These are phyloP conservation scores for Macropus fuliginosus DNA, from an alignment of 2,797 vertebrate species.

Conservation along the genomic window DNA sequence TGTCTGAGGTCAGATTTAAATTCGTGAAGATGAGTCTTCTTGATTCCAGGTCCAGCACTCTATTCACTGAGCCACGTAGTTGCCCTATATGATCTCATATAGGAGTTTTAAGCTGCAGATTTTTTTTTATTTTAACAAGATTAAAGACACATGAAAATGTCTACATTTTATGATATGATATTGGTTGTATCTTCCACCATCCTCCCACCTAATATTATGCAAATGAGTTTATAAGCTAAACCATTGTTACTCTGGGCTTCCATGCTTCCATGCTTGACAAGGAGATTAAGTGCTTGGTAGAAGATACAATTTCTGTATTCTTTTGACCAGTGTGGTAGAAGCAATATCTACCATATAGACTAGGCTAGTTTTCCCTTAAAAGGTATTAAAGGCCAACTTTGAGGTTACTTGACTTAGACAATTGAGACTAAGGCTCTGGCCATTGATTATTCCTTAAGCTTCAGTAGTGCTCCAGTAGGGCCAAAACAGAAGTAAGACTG, in stretches of 20 bases:
- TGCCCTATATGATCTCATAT: background rate
- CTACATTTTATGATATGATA: background rate
- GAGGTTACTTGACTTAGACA: background rate
- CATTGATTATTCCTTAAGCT: background rate
- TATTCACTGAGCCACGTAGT: background rate
- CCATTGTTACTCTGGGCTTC: background rate
- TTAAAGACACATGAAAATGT: background rate
- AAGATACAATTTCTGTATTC: background rate
- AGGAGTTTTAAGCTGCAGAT: background rate
- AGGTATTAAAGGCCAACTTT: background rate
- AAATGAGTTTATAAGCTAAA: background rate
- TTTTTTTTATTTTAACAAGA: background rate
- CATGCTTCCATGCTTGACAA: background rate
- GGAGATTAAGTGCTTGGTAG: background rate
- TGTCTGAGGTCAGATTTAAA: background rate
- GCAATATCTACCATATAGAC: background rate
- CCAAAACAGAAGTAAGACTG: background rate
- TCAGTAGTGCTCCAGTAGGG: background rate
- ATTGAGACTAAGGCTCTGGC: background rate
- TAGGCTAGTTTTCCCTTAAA: background rate
- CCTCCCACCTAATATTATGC: background rate
- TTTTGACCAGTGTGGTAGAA: background rate
- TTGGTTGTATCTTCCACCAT: background rate
- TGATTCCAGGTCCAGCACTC: background rate
- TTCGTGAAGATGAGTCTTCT: background rate